Evolutionary conservation across 2,888 invertebrate genomes (phyloP), one percentile per base, ranked within the genome.

Genomic region (Griposia aprilina): DNA sequence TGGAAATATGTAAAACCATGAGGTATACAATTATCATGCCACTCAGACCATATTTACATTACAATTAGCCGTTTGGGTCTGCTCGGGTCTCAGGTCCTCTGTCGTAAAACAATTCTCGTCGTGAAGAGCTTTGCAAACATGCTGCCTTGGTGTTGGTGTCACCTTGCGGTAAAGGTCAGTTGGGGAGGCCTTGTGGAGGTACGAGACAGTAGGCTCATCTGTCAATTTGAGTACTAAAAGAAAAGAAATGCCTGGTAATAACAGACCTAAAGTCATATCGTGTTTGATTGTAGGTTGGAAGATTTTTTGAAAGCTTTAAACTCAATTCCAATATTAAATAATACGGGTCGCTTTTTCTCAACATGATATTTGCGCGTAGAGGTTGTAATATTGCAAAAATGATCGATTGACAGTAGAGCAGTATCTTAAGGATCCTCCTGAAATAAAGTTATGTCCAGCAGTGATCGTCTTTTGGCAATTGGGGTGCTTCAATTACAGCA

Each of bases 61-160:
- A 79, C 86, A 86, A 89, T 86, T 80, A 86, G 74, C 62, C 45
- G 30, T 63, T 74, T 52, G 59, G 71, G 70, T 74, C 74, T 50
- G 55, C 72, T 73, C 74, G 62, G 57, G 63, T 69, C 69, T n/a
- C 15, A 72, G 82, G 78, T 52, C 36, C 52, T n/a, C 77, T 69
- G 78, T 75, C 78, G 80, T 88, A 81, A 83, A 86, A 85, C 80
- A 80, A 86, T 90, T 80, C 76, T 67, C 65, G 75, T 82, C 70
- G 74, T 88, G 73, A 89, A 91, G 91, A 89, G 89, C 78, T 88
- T 72, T 41, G 89, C 87, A 90, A 89, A 91, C 81, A 90, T 73
- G 76, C 66, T 66, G 77, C 76, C 82, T 77, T 88, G 82, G 82
- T 82, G 73, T 73, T 67, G 59, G 82, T 86, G 80, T 84, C 87